Conservation (phyloP, 2,888 invertebrate species). For the Diaphora mendica region DNA sequence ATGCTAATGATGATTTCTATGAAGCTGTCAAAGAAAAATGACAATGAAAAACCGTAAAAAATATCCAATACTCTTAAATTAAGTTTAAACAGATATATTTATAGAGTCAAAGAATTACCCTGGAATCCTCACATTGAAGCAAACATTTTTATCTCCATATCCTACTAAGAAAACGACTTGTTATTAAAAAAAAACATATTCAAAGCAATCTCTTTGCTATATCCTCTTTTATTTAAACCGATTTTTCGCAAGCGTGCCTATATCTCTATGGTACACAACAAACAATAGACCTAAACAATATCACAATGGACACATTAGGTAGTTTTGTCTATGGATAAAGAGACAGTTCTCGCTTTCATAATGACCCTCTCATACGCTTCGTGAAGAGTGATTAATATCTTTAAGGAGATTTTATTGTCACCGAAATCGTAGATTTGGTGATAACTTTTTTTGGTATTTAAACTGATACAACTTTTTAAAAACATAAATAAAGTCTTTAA, state of each 20-base stretch:
- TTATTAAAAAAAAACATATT: background rate
- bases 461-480: slow-evolving; percentile 6
- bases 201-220: slow-evolving; percentile 3
- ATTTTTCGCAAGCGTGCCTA: slow-evolving; percentile 44
- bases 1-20: too few species aligned
- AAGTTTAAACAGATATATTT: too few species aligned
- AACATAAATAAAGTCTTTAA: background rate
- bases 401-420: slow-evolving; percentile 2
- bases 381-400: background rate
- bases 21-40: too few species aligned
- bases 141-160: too few species aligned
- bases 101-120: too few species aligned
- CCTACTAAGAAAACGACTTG: too few species aligned
- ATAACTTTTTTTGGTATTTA: slow-evolving; percentile 14
- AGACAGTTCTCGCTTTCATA: background rate
- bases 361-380: background rate
- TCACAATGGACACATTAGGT: slow-evolving; percentile 12
- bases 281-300: slow-evolving; percentile 37
- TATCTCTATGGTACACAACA: slow-evolving; percentile 41
- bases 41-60: too few species aligned
- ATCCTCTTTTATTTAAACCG: slow-evolving; percentile 43
- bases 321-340: slow-evolving; percentile 13
- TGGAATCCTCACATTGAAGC: too few species aligned
- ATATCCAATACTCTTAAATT: too few species aligned
- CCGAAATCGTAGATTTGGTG: slow-evolving; percentile 1